A percentile compares a stretch with the other conserved stretches of the same genome.
These are phyloP conservation scores for Heliconius hewitsoni DNA, from an alignment of 1,140 invertebrate genomes.

Conservation along the genomic window DNA sequence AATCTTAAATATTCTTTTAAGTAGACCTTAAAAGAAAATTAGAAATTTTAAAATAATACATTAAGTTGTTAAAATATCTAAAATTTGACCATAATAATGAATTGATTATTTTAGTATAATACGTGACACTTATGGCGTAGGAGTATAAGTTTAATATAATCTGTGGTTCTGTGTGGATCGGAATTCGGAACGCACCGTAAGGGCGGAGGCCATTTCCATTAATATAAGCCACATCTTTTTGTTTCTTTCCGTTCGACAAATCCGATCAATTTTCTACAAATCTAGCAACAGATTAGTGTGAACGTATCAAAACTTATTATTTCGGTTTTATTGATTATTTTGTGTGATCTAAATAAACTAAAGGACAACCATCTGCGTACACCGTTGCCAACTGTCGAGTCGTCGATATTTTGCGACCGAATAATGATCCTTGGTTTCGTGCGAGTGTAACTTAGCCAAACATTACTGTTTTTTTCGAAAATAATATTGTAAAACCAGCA, in stretches of 20 bases:
- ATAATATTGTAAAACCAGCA: constrained; percentile 16
- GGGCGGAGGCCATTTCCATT: constrained; percentile 49
- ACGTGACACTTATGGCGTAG: background rate
- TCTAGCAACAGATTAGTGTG: constrained; percentile 54
- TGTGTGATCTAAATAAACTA: constrained; percentile 28
- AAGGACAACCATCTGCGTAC: constrained; percentile 38
- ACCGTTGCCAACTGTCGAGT: constrained; percentile 36
- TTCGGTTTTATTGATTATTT: constrained; percentile 33
- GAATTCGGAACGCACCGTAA: constrained; percentile 49
- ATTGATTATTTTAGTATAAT: background rate
- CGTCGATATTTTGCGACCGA: constrained; percentile 37
- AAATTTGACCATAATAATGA: too few species aligned
- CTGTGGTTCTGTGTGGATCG: constrained; percentile 25
- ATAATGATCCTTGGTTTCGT: constrained; percentile 47
- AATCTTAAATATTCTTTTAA: too few species aligned
- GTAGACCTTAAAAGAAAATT: too few species aligned
- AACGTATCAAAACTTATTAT: constrained; percentile 48
- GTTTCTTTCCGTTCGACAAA: constrained; percentile 50
- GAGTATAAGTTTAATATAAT: constrained; percentile 7
- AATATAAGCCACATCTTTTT: constrained; percentile 50
- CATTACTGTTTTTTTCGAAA: constrained; percentile 22
- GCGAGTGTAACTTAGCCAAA: constrained; percentile 34
- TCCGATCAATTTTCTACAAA: constrained; percentile 41
- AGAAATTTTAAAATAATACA: too few species aligned
- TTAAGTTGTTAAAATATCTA: too few species aligned